phyloP scores from a whole-genome alignment of 2,113 vertebrate genomes.

The Tetrao urogallus region DNA sequence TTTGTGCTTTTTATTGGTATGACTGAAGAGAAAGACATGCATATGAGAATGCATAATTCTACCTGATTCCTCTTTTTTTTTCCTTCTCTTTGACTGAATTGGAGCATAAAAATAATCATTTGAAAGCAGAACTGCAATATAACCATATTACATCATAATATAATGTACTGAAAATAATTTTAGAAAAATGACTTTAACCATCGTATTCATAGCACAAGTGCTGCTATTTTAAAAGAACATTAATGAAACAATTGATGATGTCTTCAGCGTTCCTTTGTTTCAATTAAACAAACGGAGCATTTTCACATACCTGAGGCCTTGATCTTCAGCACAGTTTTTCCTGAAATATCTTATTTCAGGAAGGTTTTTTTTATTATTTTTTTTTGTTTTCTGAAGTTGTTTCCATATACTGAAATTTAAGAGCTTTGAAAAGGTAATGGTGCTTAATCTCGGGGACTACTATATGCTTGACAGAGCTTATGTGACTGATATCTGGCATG shows the following conservation, averaged over 20 bases:
- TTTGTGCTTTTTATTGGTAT: accelerated
- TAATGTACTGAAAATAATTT: neutral
- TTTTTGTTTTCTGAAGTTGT: neutral
- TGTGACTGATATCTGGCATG: neutral
- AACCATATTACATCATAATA: neutral
- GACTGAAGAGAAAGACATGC: neutral
- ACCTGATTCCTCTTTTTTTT: neutral
- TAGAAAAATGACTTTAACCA: neutral
- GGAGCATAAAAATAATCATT: neutral
- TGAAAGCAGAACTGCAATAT: neutral
- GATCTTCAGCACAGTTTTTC: neutral
- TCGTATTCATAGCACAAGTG: neutral
- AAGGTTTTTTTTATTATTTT: neutral
- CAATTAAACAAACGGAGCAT: neutral
- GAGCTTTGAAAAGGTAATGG: neutral
- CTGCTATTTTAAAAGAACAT: neutral
- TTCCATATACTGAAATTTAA: neutral
- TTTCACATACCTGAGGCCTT: neutral
- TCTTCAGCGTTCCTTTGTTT: neutral
- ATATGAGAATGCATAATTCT: neutral
- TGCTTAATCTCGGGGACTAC: neutral
- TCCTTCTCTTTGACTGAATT: neutral
- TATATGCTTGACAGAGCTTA: neutral
- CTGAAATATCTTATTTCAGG: neutral
- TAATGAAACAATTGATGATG: neutral